Evolutionary conservation across 2,888 invertebrate species (phyloP), one percentile per base, ranked within the genome.

Genomic region (Callinectes sapidus): DNA sequence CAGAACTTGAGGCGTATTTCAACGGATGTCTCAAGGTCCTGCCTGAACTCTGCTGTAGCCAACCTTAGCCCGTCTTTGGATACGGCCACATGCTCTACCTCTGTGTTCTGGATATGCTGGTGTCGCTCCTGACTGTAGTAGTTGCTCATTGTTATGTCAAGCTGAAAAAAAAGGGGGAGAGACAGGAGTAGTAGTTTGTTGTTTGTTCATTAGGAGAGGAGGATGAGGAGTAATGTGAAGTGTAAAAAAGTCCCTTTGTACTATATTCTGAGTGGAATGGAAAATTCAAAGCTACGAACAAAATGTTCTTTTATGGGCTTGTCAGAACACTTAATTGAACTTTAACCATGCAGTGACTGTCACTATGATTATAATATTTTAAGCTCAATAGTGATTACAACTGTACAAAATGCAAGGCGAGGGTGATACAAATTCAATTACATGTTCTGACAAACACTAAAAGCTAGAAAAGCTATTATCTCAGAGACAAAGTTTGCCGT

Each of bases 111-210:
- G 94, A 97, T 96, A 42, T 96, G 96, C 90, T 96, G 95, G 48
- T 96, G 95, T 89, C 96, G 96, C 95, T 97, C 97, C 95, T 97
- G 96, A 0, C 97, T 97, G 39, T 97, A 95, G 95, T 96, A 96
- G 96, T 98, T 98, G 95, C 97, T 97, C 35, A 97, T 96, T 0
- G 97, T 97, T 94, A 98, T 97, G 95, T 98, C 97, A 95, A 97
- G 95, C 97, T 97, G 95, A 3, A 95, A 91, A 87, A 81, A 95
- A 94, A 91, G 71, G 28, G 92, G 28, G 23, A 16, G 28, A 71
- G 71, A 71, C 71, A 10, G 2, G 28, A 86, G n/a, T 10, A 28
- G n/a, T 5, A 28, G 28, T 28, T 28, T n/a, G 71, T 6, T 71
- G 71, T 28, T 2, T 28, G 10, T 71, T 71, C n/a, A 28, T 71